Percentiles rank a stretch among this genome's conserved stretches.
Conservation (phyloP, 2,113 vertebrate species). For the Aviceda subcristata region DNA sequence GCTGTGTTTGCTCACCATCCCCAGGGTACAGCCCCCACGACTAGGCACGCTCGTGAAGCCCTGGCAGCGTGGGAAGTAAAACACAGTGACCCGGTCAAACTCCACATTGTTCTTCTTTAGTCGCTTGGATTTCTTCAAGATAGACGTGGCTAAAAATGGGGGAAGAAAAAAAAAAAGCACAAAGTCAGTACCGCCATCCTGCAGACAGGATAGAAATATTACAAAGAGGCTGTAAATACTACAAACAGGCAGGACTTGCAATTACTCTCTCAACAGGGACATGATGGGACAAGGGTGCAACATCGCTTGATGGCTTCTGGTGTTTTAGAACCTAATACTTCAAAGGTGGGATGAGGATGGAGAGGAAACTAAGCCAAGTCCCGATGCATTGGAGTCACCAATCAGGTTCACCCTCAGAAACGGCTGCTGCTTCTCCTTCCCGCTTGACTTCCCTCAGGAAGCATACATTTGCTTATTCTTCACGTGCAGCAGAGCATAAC, state of each 20-base stretch:
- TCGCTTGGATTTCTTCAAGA: conserved; percentile 88
- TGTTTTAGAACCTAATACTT: not conserved
- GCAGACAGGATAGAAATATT: not conserved
- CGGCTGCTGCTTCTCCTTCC: not conserved
- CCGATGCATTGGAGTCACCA: rapidly evolving
- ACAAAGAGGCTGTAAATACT: not conserved
- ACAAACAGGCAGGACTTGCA: not conserved
- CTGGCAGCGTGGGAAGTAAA: conserved; percentile 95
- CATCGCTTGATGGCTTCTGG: not conserved
- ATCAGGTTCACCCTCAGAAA: not conserved
- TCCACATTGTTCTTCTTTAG: conserved; percentile 81
- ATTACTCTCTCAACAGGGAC: not conserved
- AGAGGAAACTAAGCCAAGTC: not conserved
- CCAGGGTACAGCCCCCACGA: conserved; percentile 92
- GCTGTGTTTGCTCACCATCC: conserved; percentile 88
- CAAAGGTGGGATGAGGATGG: not conserved
- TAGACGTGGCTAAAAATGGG: conserved; percentile 80
- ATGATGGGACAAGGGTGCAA: not conserved
- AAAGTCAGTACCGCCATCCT: not conserved
- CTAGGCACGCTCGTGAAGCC: conserved; percentile 97
- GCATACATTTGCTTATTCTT: not conserved
- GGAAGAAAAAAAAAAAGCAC: not conserved
- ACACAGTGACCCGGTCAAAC: conserved; percentile 91
- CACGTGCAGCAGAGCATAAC: not conserved
- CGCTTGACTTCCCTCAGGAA: not conserved